Base-by-base conservation (phyloP, 64 coral and sea anemone genomes). In the Stichodactyla mertensii region DNA sequence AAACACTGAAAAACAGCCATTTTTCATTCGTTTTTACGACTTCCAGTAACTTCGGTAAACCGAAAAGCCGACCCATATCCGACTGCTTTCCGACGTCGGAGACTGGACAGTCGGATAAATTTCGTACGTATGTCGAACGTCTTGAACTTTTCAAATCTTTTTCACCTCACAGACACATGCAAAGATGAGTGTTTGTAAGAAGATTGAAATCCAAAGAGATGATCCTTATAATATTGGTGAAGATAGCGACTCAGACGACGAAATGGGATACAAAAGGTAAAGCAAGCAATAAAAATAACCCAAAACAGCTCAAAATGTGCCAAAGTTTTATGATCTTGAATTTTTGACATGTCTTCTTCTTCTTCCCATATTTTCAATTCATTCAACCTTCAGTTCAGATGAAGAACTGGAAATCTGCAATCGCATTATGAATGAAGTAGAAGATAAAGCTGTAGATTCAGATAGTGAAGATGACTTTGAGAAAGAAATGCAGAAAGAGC, bases 181-280 rank as follows among this genome's bases (percentile, higher is more conserved):
- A 58, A 82, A 12, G 18, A 94, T 94, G 92, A 94, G 86, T 85
- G 57, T 85, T 36, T 28, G 84, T 13, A 77, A 90, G 31, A 88
- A 88, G 57, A 88, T 88, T 85, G 86, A 69, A 60, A 79, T 79
- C 52, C 77, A 79, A 51, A 10, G 5, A 14, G 86, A 87, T 55
- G 90, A 95, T 61, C 84, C 87, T 66, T 92, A 95, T 55, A 83
- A 90, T 27, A 92, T 95, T 56, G 91, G 90, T 66, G 90, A 89
- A 51, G 88, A 87, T 16, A 92, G 94, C 71, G 90, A 89, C 80
- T 95, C 94, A 14, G 94, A 95, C 31, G 94, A 95, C 55, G 94
- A 87, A 27, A 64, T 22, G 12, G 90, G 54, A 14, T 82, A 78
- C 15, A 83, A 84, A 78, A 92, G 91, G 91, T 92, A 55, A 74